phyloP scores from a whole-genome alignment of 1,140 invertebrate genomes.

The Choristoneura fumiferana region DNA sequence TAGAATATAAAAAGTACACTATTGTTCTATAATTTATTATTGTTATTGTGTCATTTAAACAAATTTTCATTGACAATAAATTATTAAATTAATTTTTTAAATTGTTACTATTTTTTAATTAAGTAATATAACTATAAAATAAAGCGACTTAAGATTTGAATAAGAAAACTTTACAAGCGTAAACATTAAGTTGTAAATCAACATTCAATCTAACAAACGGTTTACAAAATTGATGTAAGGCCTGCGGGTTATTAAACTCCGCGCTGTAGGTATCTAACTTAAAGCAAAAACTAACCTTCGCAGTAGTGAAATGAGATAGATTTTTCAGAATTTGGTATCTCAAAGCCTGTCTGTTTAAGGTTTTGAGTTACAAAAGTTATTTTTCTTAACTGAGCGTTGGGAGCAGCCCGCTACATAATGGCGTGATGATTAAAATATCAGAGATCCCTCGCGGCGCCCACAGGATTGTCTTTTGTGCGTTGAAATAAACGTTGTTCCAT shows the following conservation, averaged over 20 bases:
- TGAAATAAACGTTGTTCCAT: slow-evolving; percentile 16
- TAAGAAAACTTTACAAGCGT: too few relatives aligned
- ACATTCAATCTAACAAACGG: slow-evolving; percentile 35
- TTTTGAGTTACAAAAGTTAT: slow-evolving; percentile 27
- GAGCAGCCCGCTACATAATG: slow-evolving; percentile 23
- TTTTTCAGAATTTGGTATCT: not conserved
- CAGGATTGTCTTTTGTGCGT: slow-evolving; percentile 16
- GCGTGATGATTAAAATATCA: slow-evolving; percentile 40
- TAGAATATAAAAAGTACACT: too few relatives aligned
- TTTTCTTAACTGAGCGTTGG: slow-evolving; percentile 22
- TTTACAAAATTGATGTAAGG: not conserved
- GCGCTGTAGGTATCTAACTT: not conserved
- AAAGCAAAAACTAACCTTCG: not conserved
- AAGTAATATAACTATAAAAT: too few relatives aligned
- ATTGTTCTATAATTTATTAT: too few relatives aligned
- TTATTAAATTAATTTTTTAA: too few relatives aligned
- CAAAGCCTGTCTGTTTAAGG: slow-evolving; percentile 3
- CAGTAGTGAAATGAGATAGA: not conserved
- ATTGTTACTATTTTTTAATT: too few relatives aligned
- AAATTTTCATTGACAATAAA: too few relatives aligned
- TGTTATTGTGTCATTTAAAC: too few relatives aligned
- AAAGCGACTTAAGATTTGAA: too few relatives aligned
- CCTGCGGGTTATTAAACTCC: not conserved
- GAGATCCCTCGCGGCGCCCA: slow-evolving; percentile 21
- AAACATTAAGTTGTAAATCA: too few relatives aligned